Conservation (phyloP, 2,113 vertebrate genomes). For the Microcebus tavaratra region DNA sequence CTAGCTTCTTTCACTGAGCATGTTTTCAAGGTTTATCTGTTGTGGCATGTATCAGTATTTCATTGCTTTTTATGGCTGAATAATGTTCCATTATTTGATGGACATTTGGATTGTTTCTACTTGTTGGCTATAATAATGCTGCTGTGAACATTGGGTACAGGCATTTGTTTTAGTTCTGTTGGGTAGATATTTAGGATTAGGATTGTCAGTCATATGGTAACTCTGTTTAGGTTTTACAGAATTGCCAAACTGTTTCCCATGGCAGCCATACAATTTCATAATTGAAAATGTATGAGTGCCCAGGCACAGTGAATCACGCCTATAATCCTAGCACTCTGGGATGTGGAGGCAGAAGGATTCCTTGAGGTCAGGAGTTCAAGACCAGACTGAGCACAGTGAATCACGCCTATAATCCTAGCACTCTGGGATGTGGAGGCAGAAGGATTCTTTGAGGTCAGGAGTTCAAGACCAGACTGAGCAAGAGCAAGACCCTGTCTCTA, state of each 20-base stretch:
- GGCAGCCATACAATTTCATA: neutral
- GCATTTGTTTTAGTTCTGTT: neutral
- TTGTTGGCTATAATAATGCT: neutral
- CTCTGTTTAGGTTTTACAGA: neutral
- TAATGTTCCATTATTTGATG: neutral
- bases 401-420: too few species aligned
- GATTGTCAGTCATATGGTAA: neutral
- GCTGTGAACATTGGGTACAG: neutral
- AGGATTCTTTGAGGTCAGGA: too few species aligned
- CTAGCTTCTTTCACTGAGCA: neutral
- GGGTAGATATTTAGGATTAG: neutral
- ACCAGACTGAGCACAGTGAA: too few species aligned
- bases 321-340: too few species aligned
- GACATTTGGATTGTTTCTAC: neutral
- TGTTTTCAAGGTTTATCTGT: neutral
- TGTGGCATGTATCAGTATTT: neutral
- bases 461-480: too few species aligned
- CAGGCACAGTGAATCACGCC: too few species aligned
- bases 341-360: too few species aligned
- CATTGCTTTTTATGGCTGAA: neutral
- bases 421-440: too few species aligned
- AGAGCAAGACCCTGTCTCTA: too few species aligned
- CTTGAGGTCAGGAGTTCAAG: too few species aligned
- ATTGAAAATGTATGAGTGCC: too few species aligned
- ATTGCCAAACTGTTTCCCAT: neutral